Evolutionary conservation across 92 coral and sea anemone genomes (phyloP).

Genomic region (Zoanthus gigantus): DNA sequence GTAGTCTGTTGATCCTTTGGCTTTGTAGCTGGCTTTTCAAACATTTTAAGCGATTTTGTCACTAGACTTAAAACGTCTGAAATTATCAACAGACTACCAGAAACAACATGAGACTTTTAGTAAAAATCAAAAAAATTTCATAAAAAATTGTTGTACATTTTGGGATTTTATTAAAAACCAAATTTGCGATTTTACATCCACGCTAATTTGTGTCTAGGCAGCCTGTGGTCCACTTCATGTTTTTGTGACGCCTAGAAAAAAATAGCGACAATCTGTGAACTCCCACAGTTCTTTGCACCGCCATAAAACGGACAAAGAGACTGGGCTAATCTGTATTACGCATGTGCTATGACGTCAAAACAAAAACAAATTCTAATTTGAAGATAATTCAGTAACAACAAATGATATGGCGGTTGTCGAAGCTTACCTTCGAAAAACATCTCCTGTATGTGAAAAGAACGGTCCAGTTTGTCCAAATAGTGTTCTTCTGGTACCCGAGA

Average conservation of each 20-base stretch:
- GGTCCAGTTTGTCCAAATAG: conserved; percentile 96
- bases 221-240: too few relatives aligned
- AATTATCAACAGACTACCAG: too few relatives aligned
- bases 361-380: conserved; percentile 34
- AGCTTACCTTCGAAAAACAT: conserved; percentile 89
- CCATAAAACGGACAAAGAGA: not conserved
- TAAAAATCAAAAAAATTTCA: too few relatives aligned
- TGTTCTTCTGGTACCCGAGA: conserved; percentile 78
- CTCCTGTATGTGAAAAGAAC: conserved; percentile 82
- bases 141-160: too few relatives aligned
- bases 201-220: too few relatives aligned
- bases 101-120: too few relatives aligned
- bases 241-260: not conserved
- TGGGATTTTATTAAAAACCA: too few relatives aligned
- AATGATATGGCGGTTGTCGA: conserved; percentile 67
- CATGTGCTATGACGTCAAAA: conserved; percentile 60
- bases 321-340: conserved; percentile 28
- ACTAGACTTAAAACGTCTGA: too few relatives aligned
- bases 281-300: conserved; percentile 12
- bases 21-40: too few relatives aligned
- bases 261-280: not conserved
- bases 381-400: conserved; percentile 50
- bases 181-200: too few relatives aligned
- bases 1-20: too few relatives aligned
- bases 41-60: too few relatives aligned